phyloP scores from a whole-genome alignment of 2,797 vertebrate species.

The Sciaenops ocellatus region DNA sequence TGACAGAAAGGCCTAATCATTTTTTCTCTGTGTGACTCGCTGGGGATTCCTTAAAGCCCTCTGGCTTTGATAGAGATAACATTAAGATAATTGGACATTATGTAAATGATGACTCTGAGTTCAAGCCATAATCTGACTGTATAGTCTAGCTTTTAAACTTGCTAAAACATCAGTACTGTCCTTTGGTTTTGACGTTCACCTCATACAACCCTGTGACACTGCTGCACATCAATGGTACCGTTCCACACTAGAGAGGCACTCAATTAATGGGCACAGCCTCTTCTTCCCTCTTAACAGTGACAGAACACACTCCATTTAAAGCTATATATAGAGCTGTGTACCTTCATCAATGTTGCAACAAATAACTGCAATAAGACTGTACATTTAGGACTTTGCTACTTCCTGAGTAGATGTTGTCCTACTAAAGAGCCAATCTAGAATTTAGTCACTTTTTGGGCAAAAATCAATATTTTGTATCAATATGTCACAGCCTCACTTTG shows the following conservation, averaged over 20 bases:
- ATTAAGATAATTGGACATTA: conserved; percentile 79
- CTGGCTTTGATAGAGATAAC: conserved; percentile 73
- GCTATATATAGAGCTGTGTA: conserved; percentile 3
- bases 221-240: conserved; percentile 21
- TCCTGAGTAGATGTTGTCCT: background rate
- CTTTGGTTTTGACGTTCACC: conserved; percentile 41
- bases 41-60: conserved; percentile 70
- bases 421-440: background rate
- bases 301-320: background rate
- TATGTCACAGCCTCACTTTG: conserved; percentile 17
- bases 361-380: background rate
- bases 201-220: conserved; percentile 33
- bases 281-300: conserved; percentile 1
- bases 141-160: conserved; percentile 50
- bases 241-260: background rate
- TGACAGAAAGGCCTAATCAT: conserved; percentile 51
- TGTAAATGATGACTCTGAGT: conserved; percentile 74
- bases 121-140: conserved; percentile 55
- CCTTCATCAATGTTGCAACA: background rate
- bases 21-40: conserved; percentile 52
- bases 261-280: conserved; percentile 22
- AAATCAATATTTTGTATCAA: conserved; percentile 1
- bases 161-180: conserved; percentile 44
- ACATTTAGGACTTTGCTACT: conserved; percentile 11
- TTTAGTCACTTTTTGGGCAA: background rate